phyloP scores from a whole-genome alignment of 2,113 vertebrate genomes.

The Synodontis membranacea region DNA sequence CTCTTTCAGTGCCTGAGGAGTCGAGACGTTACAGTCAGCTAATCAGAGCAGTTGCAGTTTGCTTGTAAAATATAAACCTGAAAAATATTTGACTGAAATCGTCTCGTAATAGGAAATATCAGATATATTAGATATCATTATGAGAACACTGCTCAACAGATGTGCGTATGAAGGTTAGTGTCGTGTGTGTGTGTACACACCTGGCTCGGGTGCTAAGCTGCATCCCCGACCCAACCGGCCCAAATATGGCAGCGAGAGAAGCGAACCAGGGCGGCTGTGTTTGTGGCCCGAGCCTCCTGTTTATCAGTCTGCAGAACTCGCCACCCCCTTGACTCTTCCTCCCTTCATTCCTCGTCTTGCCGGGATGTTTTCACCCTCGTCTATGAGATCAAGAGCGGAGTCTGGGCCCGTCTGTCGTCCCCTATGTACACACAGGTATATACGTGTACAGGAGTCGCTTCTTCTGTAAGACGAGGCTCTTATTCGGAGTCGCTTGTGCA shows the following conservation, averaged over 20 bases:
- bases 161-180: background rate
- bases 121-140: background rate
- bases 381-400: constrained; percentile 22
- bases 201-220: background rate
- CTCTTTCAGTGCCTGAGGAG: background rate
- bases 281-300: constrained; percentile 61
- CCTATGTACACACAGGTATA: background rate
- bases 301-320: constrained; percentile 63
- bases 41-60: background rate
- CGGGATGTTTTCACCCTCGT: constrained; percentile 32
- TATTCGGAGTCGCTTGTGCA: constrained; percentile 22
- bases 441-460: background rate
- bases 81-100: too few relatives aligned
- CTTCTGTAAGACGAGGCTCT: constrained; percentile 23
- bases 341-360: constrained; percentile 46
- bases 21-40: background rate
- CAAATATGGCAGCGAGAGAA: constrained; percentile 68
- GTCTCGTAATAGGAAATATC: too few relatives aligned
- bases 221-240: constrained; percentile 49
- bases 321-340: constrained; percentile 41
- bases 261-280: constrained; percentile 58
- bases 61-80: too few relatives aligned
- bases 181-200: background rate
- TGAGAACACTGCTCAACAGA: background rate
- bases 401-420: background rate